These are phyloP conservation scores for Ascidia mentula DNA, from an alignment of 23 tunicate species.

Conservation along the genomic window DNA sequence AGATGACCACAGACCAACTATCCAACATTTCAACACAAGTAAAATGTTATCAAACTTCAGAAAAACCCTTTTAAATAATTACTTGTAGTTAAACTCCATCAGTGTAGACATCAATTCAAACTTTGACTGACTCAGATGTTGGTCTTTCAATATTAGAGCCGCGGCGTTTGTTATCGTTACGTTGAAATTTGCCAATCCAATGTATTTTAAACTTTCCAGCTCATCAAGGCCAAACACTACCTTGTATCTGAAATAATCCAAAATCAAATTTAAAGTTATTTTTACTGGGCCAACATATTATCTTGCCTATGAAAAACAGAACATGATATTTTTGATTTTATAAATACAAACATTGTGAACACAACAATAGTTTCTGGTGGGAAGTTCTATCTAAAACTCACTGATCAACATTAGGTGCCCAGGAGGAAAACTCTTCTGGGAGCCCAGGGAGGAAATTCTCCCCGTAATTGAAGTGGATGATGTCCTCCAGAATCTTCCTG, in stretches of 20 bases:
- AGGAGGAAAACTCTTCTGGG: neutral
- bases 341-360: too few species aligned
- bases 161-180: neutral
- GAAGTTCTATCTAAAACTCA: too few species aligned
- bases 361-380: too few species aligned
- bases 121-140: neutral
- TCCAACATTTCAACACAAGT: too few species aligned
- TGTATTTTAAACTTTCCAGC: constrained; percentile 1
- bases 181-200: neutral
- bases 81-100: constrained; percentile 3
- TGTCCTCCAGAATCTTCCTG: neutral
- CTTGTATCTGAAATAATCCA: too few species aligned
- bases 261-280: too few species aligned
- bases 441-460: neutral
- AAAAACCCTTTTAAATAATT: too few species aligned
- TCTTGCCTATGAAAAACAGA: too few species aligned
- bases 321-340: too few species aligned
- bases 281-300: too few species aligned
- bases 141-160: neutral
- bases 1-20: too few species aligned
- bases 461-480: neutral
- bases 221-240: neutral
- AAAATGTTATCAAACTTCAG: too few species aligned
- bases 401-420: neutral
- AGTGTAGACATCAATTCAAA: neutral